Conservation (phyloP, 2,888 invertebrate genomes). For the Synanthedon andrenaeformis region DNA sequence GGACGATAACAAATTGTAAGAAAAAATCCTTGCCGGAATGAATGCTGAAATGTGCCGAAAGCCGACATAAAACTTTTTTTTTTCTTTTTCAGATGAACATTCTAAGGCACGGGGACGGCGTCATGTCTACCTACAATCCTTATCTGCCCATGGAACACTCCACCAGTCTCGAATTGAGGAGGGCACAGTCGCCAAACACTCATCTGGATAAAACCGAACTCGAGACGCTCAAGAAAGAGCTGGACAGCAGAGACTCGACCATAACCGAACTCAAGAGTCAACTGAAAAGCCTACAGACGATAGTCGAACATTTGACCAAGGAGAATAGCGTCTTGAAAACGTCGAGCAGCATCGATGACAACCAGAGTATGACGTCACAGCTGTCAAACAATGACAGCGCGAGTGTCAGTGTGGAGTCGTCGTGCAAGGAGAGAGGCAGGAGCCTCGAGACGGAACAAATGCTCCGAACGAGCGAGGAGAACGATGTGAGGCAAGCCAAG, state of each 20-base stretch:
- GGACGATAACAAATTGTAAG: too few species aligned
- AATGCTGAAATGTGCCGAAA: too few species aligned
- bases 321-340: conserved; percentile 84
- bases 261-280: conserved; percentile 75
- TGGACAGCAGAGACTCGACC: conserved; percentile 74
- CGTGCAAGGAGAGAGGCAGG: conserved; percentile 46
- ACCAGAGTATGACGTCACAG: conserved; percentile 50
- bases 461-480: conserved; percentile 56
- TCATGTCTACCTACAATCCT: conserved; percentile 48
- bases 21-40: too few species aligned
- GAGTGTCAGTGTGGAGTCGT: conserved; percentile 25
- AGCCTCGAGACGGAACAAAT: conserved; percentile 51
- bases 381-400: conserved; percentile 44
- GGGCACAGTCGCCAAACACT: conserved; percentile 25
- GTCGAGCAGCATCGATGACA: conserved; percentile 52
- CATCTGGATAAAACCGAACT: conserved; percentile 23
- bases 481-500: conserved; percentile 54
- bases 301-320: conserved; percentile 80
- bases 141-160: conserved; percentile 42
- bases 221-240: conserved; percentile 60
- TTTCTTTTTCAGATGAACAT: conserved; percentile 11
- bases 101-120: conserved; percentile 46
- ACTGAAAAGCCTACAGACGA: conserved; percentile 71
- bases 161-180: conserved; percentile 16
- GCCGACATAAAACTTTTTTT: too few species aligned